Base-by-base conservation (phyloP, 2,888 invertebrate genomes). In the Strigamia maritima region DNA sequence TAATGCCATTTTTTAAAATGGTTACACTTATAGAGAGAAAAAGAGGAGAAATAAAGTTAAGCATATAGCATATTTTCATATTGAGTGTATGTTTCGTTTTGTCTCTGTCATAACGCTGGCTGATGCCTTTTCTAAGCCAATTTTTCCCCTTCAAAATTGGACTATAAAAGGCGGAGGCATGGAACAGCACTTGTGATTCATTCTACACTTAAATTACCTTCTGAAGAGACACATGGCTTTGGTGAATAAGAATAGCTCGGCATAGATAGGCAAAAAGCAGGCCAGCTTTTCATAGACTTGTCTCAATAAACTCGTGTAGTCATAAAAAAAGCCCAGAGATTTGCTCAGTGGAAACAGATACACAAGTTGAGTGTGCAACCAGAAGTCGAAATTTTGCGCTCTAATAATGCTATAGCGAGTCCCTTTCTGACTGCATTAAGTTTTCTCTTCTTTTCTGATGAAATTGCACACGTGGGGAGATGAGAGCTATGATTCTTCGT, bases 81-180 rank as follows among this genome's bases (percentile, higher is more conserved):
- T 49, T n/a, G 49, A 49, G n/a, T 31, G 31, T 49, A n/a, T 49
- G 49, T 49, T 49, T 49, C 49, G n/a, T 49, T 49, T 49, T 49
- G 49, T 49, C 49, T 49, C 49, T 19, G n/a, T 49, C 49, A 49
- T 49, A 49, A 49, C 49, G n/a, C 7, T 49, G 49, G 49, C 49
- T 49, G 49, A 49, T 49, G 49, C 49, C n/a, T 49, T n/a, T 49
- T 16, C 49, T 49, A 49, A 49, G 49, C 49, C 49, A 49, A 49
- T 49, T 49, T 49, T 49, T 49, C 7, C 19, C 49, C 19, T 49
- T 49, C 19, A 19, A 49, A 49, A 49, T 49, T 49, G 49, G 49
- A 49, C 49, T 49, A 49, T 49, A 49, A 49, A 49, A 49, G n/a
- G 49, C 49, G 49, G n/a, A 49, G 49, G 49, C 49, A 49, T 49